Evolutionary conservation across 2,797 vertebrate species (phyloP), one percentile per base, ranked within the genome.

Genomic region (Paramormyrops hopkinsi): DNA sequence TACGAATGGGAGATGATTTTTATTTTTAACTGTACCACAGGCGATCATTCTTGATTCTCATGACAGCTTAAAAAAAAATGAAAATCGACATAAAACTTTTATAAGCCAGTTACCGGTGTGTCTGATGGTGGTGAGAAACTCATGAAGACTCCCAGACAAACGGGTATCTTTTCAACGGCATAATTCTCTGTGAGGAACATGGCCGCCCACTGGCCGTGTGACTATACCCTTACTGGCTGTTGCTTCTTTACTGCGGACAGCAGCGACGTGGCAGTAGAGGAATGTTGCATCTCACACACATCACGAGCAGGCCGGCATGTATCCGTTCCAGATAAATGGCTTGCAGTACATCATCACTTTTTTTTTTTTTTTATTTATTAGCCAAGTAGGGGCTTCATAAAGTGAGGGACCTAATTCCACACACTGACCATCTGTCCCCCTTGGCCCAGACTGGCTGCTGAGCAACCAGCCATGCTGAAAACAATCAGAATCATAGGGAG

Each of bases 351-450:
- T 93, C 90, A 92, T 89, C 88, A n/a, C 37, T 22, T 33, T 89
- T 86, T 91, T 92, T 94, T 93, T 93, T 91, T 93, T 29, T 29
- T 29, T 29, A 90, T 92, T 90, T 90, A 90, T 90, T 73, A 89
- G 90, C 91, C 91, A 92, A 91, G 91, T 91, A 91, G 29, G 65
- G 86, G 91, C 91, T 90, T 93, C 93, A 90, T 92, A 93, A 94
- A 92, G 91, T 90, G 87, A 22, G n/a, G 89, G 90, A 90, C 88
- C 90, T 88, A 91, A 90, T 92, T 89, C 86, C 0, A 88, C 88
- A 33, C 90, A 85, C 89, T 91, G 91, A 90, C 94, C 94, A 95
- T 94, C 95, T 96, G 95, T 92, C 92, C 92, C 65, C 25, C 88
- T 88, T 90, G 91, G 92, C 90, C 91, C 89, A 91, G 88, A 88